These are phyloP conservation scores for Sarcophilus harrisii DNA, from an alignment of 2,797 vertebrate species.

Conservation along the genomic window DNA sequence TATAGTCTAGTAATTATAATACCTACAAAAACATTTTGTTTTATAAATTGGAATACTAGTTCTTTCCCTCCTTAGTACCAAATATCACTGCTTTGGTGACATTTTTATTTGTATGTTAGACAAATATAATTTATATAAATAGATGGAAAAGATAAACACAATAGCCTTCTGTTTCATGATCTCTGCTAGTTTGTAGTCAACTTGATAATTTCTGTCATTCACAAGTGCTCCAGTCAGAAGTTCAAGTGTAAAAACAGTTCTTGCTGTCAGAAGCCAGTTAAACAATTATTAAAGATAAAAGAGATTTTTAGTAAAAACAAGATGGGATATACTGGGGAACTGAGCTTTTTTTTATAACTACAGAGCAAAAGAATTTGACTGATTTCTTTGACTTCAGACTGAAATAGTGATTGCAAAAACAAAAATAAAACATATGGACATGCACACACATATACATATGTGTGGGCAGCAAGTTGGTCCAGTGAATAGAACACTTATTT, in stretches of 20 bases:
- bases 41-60: not conserved
- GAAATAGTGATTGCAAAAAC: not conserved
- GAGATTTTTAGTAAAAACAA: not conserved
- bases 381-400: not conserved
- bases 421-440: not conserved
- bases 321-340: not conserved
- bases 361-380: not conserved
- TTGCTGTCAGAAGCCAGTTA: not conserved
- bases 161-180: not conserved
- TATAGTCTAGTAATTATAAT: constrained; percentile 14
- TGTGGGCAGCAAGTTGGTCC: too few relatives aligned
- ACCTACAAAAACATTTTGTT: not conserved
- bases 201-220: constrained; percentile 6
- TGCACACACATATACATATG: not conserved
- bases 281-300: not conserved
- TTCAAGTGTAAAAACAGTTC: not conserved
- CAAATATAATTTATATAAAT: constrained; percentile 1
- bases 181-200: not conserved
- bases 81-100: constrained; percentile 1
- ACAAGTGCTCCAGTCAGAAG: not conserved
- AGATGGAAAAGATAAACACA: constrained; percentile 1
- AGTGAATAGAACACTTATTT: too few relatives aligned
- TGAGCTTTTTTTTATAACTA: not conserved
- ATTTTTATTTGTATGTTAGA: constrained; percentile 13
- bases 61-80: not conserved